phyloP scores from a whole-genome alignment of 2,113 vertebrate genomes.

The Poeciliopsis prolifica region DNA sequence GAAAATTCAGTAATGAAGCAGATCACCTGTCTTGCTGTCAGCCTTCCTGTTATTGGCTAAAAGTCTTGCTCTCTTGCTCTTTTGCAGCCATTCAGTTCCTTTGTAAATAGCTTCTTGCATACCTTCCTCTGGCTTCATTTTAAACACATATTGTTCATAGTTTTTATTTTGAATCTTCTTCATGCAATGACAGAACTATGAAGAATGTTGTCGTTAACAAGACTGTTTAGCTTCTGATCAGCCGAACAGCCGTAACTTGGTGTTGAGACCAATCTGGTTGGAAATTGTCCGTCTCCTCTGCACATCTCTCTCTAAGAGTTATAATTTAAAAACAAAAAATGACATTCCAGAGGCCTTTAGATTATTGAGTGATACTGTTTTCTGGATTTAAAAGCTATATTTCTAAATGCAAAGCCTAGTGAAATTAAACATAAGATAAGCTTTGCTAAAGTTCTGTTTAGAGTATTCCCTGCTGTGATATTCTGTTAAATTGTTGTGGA shows the following conservation, averaged over 20 bases:
- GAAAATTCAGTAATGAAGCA: too few species aligned
- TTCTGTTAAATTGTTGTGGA: constrained; percentile 4
- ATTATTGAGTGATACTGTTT: too few species aligned
- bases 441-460: neutral
- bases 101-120: neutral
- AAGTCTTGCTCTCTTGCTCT: too few species aligned
- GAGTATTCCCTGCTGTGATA: neutral
- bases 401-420: neutral
- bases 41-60: neutral
- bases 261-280: neutral
- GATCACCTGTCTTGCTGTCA: neutral
- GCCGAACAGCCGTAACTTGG: neutral
- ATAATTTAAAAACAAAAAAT: too few species aligned
- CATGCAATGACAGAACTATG: too few species aligned
- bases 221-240: neutral
- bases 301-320: too few species aligned
- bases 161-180: too few species aligned
- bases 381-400: too few species aligned
- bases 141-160: neutral
- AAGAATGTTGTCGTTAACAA: neutral
- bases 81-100: neutral
- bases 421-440: neutral
- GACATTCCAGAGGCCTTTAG: too few species aligned
- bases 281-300: neutral
- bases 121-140: neutral